Evolutionary conservation across 30 jellyfish, hydroid and myxozoan genomes (phyloP), one percentile per base, ranked within the genome.

Genomic region (Nemopilema nomurai): DNA sequence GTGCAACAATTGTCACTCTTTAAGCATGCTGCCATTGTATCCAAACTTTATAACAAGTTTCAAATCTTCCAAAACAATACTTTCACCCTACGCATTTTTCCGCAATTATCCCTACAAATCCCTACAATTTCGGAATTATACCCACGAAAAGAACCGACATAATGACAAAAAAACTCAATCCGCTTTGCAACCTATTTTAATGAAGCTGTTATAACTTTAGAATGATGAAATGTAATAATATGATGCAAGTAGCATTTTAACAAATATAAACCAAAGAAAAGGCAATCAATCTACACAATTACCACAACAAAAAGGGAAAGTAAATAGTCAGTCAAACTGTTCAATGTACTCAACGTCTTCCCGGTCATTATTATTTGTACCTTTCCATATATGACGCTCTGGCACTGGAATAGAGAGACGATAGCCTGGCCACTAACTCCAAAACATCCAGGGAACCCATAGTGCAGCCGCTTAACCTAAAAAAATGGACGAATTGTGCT

Each of bases 121-220:
- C 57, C 57, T 41, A 41, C 57, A 41, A 41, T 41, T 64, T 64
- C 74, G 74, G 74, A 64, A 64, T 64, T 64, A 64, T 64, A 17
- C 74, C 74, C 74, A 64, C 74, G 74, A 64, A 64, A 64, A 64
- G 31, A 64, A 64, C 74, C 74, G 16, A 64, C 74, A 64, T 64
- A 64, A 64, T 64, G 74, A 64, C 74, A 64, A 64, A 64, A 64
- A 64, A 64, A 64, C 74, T 64, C 74, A 64, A 64, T 64, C 74
- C 74, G 74, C 74, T 64, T 64, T 64, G 74, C 74, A 64, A 64
- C 74, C 74, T 64, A 64, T 64, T 64, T 64, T 64, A 64, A 64
- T 64, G 74, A 64, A 64, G 74, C 74, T 64, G 74, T 64, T 64
- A 64, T 64, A 64, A 64, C 74, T 64, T 64, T 64, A 64, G 74